Conservation (phyloP, 64 coral and sea anemone genomes). For the Stichodactyla helianthus region DNA sequence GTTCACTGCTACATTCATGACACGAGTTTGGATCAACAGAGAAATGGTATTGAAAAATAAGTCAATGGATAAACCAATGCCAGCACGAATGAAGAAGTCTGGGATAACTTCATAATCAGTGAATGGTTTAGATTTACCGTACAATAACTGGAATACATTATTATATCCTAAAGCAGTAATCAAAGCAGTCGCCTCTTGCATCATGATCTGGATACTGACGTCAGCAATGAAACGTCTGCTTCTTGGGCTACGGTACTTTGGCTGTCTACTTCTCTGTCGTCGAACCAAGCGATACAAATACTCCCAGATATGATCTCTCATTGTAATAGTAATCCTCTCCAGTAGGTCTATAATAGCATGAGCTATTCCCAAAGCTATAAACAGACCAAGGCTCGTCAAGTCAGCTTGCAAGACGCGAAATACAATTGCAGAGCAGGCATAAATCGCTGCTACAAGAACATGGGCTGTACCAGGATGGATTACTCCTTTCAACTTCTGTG, state of each 20-base stretch:
- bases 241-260: slow-evolving; percentile 51
- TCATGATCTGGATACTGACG: slow-evolving; percentile 64
- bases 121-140: slow-evolving; percentile 13
- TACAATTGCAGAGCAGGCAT: slow-evolving; percentile 40
- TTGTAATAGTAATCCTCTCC: slow-evolving; percentile 65
- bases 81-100: slow-evolving; percentile 21
- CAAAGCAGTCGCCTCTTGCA: slow-evolving; percentile 62
- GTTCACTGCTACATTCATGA: slow-evolving; percentile 50
- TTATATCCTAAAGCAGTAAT: slow-evolving; percentile 66
- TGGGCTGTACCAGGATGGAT: slow-evolving; percentile 47
- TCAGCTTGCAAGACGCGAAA: slow-evolving; percentile 73
- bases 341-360: slow-evolving; percentile 54
- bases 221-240: slow-evolving; percentile 73
- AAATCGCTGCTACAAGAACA: slow-evolving; percentile 21
- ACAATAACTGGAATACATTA: slow-evolving; percentile 56
- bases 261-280: not conserved
- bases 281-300: no score
- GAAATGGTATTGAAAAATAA: slow-evolving; percentile 52
- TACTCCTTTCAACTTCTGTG: slow-evolving; percentile 4
- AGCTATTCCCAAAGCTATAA: slow-evolving; percentile 45
- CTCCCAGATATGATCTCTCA: slow-evolving; percentile 68
- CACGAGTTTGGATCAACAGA: slow-evolving; percentile 46
- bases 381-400: slow-evolving; percentile 48
- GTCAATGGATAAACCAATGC: slow-evolving; percentile 34
- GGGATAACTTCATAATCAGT: not conserved